Conservation (phyloP, 2,888 invertebrate species). For the Drosophila villosipedis region DNA sequence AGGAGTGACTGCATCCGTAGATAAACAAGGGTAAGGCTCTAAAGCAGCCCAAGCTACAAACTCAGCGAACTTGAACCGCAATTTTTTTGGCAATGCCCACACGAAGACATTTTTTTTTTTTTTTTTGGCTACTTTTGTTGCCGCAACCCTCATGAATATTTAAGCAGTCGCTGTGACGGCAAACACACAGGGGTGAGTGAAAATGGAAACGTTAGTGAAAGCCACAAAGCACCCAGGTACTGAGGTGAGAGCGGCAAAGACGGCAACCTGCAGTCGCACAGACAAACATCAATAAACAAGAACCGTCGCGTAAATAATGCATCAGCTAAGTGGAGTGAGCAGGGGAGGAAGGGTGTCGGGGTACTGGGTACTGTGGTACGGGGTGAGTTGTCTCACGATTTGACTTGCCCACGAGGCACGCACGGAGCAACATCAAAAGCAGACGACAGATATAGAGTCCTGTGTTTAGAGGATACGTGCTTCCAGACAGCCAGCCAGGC, state of each 20-base stretch:
- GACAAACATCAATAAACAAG: slow-evolving; percentile 80
- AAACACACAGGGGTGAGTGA: slow-evolving; percentile 31
- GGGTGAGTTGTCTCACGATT: slow-evolving; percentile 45
- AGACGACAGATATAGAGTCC: slow-evolving; percentile 51
- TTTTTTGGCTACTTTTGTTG: slow-evolving; percentile 74
- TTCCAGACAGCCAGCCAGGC: slow-evolving; percentile 34
- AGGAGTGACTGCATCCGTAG: slow-evolving; percentile 64
- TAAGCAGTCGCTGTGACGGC: slow-evolving; percentile 60
- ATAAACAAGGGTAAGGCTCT: slow-evolving; percentile 56
- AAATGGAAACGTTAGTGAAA: slow-evolving; percentile 47
- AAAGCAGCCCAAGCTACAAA: slow-evolving; percentile 52
- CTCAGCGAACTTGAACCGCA: slow-evolving; percentile 82
- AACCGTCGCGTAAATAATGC: slow-evolving; percentile 80
- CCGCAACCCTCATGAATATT: slow-evolving; percentile 83
- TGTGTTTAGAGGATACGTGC: slow-evolving; percentile 59
- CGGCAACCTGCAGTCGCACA: slow-evolving; percentile 51
- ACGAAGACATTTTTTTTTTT: slow-evolving; percentile 68
- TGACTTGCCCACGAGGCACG: slow-evolving; percentile 71
- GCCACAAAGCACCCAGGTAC: slow-evolving; percentile 74
- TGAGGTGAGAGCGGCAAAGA: slow-evolving; percentile 36
- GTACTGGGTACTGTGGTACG: not conserved
- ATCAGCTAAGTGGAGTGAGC: slow-evolving; percentile 54
- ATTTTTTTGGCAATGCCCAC: slow-evolving; percentile 64
- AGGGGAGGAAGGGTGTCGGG: slow-evolving; percentile 4
- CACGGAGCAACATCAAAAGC: slow-evolving; percentile 65